Percentiles rank a stretch among this genome's conserved stretches.
Evolutionary conservation across 2,888 invertebrate species (phyloP).

Genomic region (Protodeltote pygarga): DNA sequence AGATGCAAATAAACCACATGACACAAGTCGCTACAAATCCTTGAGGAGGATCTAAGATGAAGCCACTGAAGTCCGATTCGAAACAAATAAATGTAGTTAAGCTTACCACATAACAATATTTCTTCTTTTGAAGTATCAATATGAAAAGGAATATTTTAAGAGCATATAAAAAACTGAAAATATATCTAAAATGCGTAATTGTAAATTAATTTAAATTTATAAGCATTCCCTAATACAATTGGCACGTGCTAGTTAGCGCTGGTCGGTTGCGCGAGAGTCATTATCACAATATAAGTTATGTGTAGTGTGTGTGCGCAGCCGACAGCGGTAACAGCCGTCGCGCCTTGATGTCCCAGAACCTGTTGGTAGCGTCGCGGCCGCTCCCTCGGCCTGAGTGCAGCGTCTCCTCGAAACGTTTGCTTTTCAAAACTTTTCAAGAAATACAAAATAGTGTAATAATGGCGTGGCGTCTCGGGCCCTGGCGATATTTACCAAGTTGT

Average conservation of each 20-base stretch:
- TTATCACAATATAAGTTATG: conserved; percentile 9
- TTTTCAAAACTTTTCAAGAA: conserved; percentile 80
- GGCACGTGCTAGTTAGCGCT: conserved; percentile 67
- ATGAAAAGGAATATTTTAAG: conserved; percentile 64
- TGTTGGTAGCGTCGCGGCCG: conserved; percentile 81
- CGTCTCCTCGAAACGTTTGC: conserved; percentile 85
- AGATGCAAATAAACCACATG: conserved; percentile 74
- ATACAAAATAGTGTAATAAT: conserved; percentile 79
- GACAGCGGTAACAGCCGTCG: conserved; percentile 63
- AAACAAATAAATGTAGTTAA: conserved; percentile 65
- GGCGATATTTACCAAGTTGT: conserved; percentile 97
- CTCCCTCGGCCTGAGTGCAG: conserved; percentile 87
- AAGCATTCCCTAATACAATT: conserved; percentile 72
- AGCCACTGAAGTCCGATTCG: conserved; percentile 66
- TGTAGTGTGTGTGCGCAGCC: conserved; percentile 37
- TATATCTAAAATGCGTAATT: conserved; percentile 66
- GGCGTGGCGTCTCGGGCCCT: conserved; percentile 87
- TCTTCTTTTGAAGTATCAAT: conserved; percentile 65
- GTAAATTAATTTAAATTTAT: conserved; percentile 58
- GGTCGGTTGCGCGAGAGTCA: conserved; percentile 47
- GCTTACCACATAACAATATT: conserved; percentile 72
- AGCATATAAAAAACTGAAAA: conserved; percentile 63
- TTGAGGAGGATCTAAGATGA: conserved; percentile 68
- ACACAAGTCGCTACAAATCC: conserved; percentile 71
- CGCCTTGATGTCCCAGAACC: conserved; percentile 82